Evolutionary conservation across 1,140 invertebrate genomes (phyloP), one percentile per base, ranked within the genome.

Genomic region (Thaumatotibia leucotreta): DNA sequence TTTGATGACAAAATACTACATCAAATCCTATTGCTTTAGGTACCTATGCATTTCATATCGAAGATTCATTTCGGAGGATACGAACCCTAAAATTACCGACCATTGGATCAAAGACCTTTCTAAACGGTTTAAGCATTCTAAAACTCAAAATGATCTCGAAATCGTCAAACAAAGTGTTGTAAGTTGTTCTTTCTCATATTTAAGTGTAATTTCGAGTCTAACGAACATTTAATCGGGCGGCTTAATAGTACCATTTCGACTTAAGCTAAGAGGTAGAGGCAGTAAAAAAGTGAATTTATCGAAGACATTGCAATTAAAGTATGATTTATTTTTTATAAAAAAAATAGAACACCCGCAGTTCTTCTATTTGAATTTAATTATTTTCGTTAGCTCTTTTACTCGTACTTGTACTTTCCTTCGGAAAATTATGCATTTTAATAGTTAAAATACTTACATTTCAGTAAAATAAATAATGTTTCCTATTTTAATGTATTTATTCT

Each of bases 121-220:
- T 54, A 63, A 67, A 63, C 31, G 66, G n/a, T 64, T 32, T 58
- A 27, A 58, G 29, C 27, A 27, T 58, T 58, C 29, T 58, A 58
- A 52, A 31, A 58, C 27, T 29, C 24, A 58, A 58, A 58, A 58
- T 58, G 23, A 20, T 29, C 17, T 4, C 52, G 52, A 58, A 65
- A 65, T 65, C 17, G 24, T 62, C 68, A 68, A 75, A 64, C 69
- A 71, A 73, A 72, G 63, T 64, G 61, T 64, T 17, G 64, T 64
- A 74, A 67, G 52, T 27, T 58, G 52, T 35, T 49, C 52, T 69
- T 82, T 82, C 80, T 73, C 80, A 82, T 74, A 77, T 74, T 82
- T 79, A 82, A 70, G 71, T 74, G 67, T 82, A 82, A 82, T 82
- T 77, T 79, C 66, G 73, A 33, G 39, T 67, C 73, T 79, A 77